Conservation (phyloP, 2,797 vertebrate species). For the Typhlichthys subterraneus region DNA sequence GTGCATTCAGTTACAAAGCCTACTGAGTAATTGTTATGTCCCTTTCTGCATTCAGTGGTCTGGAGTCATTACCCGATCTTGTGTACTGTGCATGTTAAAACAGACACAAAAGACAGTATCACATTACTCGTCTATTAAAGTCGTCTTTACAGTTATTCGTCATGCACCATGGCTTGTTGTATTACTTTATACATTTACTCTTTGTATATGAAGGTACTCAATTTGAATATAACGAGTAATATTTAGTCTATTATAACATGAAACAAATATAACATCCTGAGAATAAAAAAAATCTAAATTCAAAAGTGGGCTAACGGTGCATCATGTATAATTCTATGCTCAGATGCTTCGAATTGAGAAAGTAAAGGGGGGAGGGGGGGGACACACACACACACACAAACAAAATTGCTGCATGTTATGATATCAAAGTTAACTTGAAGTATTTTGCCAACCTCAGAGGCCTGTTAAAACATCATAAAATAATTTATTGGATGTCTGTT, state of each 20-base stretch:
- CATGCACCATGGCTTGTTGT: constrained; percentile 81
- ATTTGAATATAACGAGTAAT: constrained; percentile 84
- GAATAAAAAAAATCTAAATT: constrained; percentile 69
- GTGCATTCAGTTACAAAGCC: constrained; percentile 60
- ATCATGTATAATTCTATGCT: constrained; percentile 14
- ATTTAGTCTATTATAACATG: constrained; percentile 69
- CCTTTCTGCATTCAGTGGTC: constrained; percentile 39
- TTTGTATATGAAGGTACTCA: constrained; percentile 81
- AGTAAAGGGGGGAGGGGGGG: constrained; percentile 6
- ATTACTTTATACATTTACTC: constrained; percentile 80
- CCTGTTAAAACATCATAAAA: constrained; percentile 26
- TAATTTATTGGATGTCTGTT: neutral
- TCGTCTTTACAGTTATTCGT: constrained; percentile 50
- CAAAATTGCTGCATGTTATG: constrained; percentile 16
- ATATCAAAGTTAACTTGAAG: constrained; percentile 1
- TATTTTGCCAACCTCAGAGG: neutral
- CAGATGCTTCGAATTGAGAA: constrained; percentile 5
- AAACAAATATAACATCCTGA: constrained; percentile 88
- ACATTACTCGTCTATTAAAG: constrained; percentile 35
- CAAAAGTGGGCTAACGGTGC: constrained; percentile 32
- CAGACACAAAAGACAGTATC: constrained; percentile 29
- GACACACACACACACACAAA: neutral
- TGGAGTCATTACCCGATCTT: constrained; percentile 19
- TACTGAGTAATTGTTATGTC: constrained; percentile 31
- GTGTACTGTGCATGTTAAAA: constrained; percentile 10